phyloP scores from a whole-genome alignment of 2,888 invertebrate species.

The Drymonia ruficornis region DNA sequence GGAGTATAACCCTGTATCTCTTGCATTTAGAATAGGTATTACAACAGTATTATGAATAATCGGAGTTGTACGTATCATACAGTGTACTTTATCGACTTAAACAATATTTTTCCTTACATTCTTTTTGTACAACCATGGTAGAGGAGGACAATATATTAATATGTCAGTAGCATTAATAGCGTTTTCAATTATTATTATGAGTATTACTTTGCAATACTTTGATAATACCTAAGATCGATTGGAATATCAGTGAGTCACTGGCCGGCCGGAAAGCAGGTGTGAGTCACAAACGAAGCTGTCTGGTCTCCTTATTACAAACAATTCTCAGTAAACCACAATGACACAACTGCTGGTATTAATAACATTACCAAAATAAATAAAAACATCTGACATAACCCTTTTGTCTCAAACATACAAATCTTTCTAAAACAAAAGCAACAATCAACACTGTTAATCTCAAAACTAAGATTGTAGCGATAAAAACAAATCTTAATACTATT shows the following conservation, averaged over 20 bases:
- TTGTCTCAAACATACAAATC: slow-evolving; percentile 66
- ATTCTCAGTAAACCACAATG: slow-evolving; percentile 20
- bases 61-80: slow-evolving; percentile 31
- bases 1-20: slow-evolving; percentile 56
- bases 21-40: slow-evolving; percentile 52
- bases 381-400: slow-evolving; percentile 35
- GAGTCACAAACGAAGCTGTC: slow-evolving; percentile 10
- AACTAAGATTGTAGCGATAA: slow-evolving; percentile 48
- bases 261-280: neutral
- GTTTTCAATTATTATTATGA: too few species aligned
- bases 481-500: slow-evolving; percentile 70
- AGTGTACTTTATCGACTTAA: slow-evolving; percentile 32
- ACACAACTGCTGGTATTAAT: slow-evolving; percentile 35
- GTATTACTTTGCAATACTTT: slow-evolving; percentile 1
- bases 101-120: slow-evolving; percentile 12
- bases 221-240: slow-evolving; percentile 9
- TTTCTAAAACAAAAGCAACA: slow-evolving; percentile 78
- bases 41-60: slow-evolving; percentile 32
- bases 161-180: neutral
- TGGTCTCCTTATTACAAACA: slow-evolving; percentile 13
- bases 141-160: neutral
- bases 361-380: slow-evolving; percentile 45
- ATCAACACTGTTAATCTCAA: slow-evolving; percentile 47
- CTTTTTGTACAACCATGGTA: neutral
- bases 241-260: slow-evolving; percentile 20